These are phyloP conservation scores for Cephalopterus ornatus DNA, from an alignment of 2,113 vertebrate species.

Conservation along the genomic window DNA sequence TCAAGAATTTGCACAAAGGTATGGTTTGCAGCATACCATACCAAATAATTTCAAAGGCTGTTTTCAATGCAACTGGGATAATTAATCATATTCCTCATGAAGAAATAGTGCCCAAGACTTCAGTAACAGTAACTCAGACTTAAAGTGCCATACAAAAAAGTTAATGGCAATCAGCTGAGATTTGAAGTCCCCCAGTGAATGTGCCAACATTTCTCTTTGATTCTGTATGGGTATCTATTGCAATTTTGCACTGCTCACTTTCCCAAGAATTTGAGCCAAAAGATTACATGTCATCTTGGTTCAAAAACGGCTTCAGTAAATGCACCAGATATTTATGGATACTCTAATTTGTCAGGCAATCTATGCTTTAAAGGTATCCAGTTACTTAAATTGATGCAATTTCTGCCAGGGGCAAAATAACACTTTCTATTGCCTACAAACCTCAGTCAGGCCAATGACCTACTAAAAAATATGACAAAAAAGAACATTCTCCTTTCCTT, in stretches of 20 bases:
- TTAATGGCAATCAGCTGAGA: not conserved
- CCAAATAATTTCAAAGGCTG: not conserved
- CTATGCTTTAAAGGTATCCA: not conserved
- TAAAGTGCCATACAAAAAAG: not conserved
- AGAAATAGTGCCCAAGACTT: not conserved
- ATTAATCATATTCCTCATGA: not conserved
- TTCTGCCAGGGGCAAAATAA: not conserved
- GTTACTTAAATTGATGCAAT: not conserved
- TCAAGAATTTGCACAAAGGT: not conserved
- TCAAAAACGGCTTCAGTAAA: not conserved
- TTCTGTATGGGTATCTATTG: accelerated
- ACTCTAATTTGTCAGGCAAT: not conserved
- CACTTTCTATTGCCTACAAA: not conserved
- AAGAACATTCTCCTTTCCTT: not conserved
- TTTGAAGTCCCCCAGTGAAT: not conserved
- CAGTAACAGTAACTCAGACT: not conserved
- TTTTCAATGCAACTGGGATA: not conserved
- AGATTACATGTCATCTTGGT: not conserved
- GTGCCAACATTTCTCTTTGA: accelerated
- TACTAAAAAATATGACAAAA: not conserved
- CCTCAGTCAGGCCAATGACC: not conserved
- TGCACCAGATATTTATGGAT: not conserved
- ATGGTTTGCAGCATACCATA: not conserved
- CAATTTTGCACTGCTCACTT: not conserved
- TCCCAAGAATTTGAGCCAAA: not conserved